A percentile compares a stretch with the other conserved stretches of the same genome.
These are phyloP conservation scores for Bombus balteatus DNA, from an alignment of 1,140 invertebrate species.

Conservation along the genomic window DNA sequence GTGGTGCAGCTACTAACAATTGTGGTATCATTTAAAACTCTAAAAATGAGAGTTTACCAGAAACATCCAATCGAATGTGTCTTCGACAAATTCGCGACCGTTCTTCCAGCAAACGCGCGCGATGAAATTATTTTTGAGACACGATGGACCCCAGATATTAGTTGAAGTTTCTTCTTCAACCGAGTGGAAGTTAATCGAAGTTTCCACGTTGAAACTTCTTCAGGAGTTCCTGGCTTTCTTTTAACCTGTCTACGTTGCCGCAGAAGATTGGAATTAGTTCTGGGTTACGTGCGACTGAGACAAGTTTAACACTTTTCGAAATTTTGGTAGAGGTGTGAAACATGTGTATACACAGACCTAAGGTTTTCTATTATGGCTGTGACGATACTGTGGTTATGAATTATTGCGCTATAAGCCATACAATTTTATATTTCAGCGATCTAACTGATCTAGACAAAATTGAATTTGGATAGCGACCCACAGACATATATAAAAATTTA, in stretches of 20 bases:
- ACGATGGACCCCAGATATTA: slow-evolving; percentile 25
- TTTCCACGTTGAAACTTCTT: neutral
- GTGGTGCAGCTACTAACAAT: neutral
- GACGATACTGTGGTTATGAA: too few relatives aligned
- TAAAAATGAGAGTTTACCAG: neutral
- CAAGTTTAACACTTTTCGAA: neutral
- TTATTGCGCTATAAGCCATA: too few relatives aligned
- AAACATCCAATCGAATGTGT: neutral
- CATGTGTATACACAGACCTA: neutral
- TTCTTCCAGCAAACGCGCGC: neutral
- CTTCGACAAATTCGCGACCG: neutral
- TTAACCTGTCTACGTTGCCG: too few relatives aligned
- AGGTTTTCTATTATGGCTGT: too few relatives aligned
- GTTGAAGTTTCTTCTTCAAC: slow-evolving; percentile 17
- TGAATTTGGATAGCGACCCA: too few relatives aligned
- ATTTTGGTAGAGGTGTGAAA: neutral
- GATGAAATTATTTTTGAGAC: slow-evolving; percentile 24
- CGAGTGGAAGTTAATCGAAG: slow-evolving; percentile 27
- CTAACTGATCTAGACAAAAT: too few relatives aligned
- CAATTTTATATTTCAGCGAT: too few relatives aligned
- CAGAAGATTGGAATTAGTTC: neutral
- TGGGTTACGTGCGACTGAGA: too few relatives aligned
- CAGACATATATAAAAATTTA: too few relatives aligned
- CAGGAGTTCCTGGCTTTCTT: too few relatives aligned
- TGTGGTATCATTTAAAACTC: neutral